These are phyloP conservation scores for Arvicanthis niloticus DNA, from an alignment of 2,113 vertebrate species.

Conservation along the genomic window DNA sequence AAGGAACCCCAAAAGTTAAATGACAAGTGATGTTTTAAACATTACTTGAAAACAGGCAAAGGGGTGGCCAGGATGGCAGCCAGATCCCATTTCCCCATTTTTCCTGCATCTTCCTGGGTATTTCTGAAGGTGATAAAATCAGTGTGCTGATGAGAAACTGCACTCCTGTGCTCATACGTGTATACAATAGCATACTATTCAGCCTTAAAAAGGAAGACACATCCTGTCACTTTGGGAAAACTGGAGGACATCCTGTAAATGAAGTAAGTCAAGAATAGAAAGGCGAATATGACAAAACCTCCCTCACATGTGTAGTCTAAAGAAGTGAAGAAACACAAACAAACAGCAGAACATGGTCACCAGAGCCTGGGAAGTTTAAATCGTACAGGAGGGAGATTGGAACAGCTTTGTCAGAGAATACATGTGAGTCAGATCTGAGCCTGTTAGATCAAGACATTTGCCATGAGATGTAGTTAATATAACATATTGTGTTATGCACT, in stretches of 20 bases:
- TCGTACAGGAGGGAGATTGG: not conserved
- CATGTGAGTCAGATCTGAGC: not conserved
- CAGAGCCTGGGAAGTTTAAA: not conserved
- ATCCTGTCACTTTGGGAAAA: not conserved
- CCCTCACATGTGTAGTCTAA: not conserved
- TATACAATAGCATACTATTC: too few species aligned
- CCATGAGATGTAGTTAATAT: not conserved
- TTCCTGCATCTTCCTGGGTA: not conserved
- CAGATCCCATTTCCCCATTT: too few species aligned
- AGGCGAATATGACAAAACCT: not conserved
- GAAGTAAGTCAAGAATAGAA: not conserved
- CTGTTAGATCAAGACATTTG: not conserved
- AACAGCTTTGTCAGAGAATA: not conserved
- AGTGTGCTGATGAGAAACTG: not conserved
- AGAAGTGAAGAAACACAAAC: not conserved
- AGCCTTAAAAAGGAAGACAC: not conserved
- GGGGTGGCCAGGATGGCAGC: not conserved
- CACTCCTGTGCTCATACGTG: not conserved
- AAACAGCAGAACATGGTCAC: not conserved
- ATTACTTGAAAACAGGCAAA: not conserved
- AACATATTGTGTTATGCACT: not conserved
- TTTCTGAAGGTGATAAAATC: not conserved
- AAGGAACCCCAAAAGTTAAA: not conserved
- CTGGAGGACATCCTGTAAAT: not conserved
- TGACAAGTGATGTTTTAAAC: not conserved